Evolutionary conservation across 2,888 invertebrate species (phyloP).

Genomic region (Clunio marinus): DNA sequence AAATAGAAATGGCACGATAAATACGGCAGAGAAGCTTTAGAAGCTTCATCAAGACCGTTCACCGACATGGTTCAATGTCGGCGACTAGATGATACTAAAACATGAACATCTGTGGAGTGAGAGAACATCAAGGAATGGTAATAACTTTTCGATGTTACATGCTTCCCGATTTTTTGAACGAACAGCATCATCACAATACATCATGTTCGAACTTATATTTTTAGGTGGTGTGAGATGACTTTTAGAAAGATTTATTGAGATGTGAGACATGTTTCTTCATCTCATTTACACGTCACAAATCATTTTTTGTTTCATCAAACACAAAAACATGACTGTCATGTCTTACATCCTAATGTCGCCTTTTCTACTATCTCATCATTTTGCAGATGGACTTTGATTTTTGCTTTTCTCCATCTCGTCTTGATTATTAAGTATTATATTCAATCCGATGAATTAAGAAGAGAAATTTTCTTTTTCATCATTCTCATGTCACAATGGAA

Average conservation of each 20-base stretch:
- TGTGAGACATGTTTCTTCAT: slow-evolving; percentile 8
- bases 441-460: not conserved
- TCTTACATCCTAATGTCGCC: not conserved
- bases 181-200: not conserved
- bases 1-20: slow-evolving; percentile 5
- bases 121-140: too few species aligned
- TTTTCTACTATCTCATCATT: too few species aligned
- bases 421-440: too few species aligned
- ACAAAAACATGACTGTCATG: slow-evolving; percentile 9
- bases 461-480: slow-evolving; percentile 1
- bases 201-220: not conserved
- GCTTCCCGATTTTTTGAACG: too few species aligned
- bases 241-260: slow-evolving; percentile 21
- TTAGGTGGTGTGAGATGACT: too few species aligned
- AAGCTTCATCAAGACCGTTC: slow-evolving; percentile 13
- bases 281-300: slow-evolving; percentile 29
- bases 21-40: slow-evolving; percentile 11
- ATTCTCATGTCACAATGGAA: slow-evolving; percentile 5
- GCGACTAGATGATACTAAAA: too few species aligned
- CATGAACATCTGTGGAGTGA: too few species aligned
- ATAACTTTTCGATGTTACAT: too few species aligned
- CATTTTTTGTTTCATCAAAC: slow-evolving; percentile 23
- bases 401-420: not conserved
- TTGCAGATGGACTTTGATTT: too few species aligned
- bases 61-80: slow-evolving; percentile 1